These are phyloP conservation scores for Lasioglossum leucozonium DNA, from an alignment of 2,888 invertebrate genomes.

Conservation along the genomic window DNA sequence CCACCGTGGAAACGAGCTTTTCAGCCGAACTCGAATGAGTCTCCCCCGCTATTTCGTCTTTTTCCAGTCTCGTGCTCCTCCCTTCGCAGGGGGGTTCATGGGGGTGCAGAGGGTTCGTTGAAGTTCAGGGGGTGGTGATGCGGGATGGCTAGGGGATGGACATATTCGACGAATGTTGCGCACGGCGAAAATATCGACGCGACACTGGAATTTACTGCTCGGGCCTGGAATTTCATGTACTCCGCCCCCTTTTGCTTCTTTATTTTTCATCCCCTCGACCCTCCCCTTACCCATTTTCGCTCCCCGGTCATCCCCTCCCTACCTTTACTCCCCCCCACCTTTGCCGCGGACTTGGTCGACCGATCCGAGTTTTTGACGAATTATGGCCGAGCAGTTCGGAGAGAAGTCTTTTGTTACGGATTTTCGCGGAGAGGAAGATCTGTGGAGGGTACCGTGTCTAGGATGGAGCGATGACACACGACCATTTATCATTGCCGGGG, in stretches of 20 bases:
- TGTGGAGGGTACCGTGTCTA: neutral
- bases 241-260: constrained; percentile 4
- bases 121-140: neutral
- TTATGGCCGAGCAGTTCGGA: constrained; percentile 5
- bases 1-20: constrained; percentile 31
- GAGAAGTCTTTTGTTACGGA: constrained; percentile 11
- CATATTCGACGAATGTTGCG: constrained; percentile 46
- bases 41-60: constrained; percentile 35
- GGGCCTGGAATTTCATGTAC: constrained; percentile 46
- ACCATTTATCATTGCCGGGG: neutral
- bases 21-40: neutral
- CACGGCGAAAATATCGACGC: constrained; percentile 46
- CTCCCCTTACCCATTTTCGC: neutral
- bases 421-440: constrained; percentile 10
- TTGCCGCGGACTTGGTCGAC: neutral
- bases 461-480: constrained; percentile 14
- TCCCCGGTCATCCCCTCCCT: neutral
- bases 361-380: constrained; percentile 30
- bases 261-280: neutral
- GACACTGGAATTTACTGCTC: constrained; percentile 47
- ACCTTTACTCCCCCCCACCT: neutral
- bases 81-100: neutral
- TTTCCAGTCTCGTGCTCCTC: constrained; percentile 4
- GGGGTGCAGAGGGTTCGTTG: neutral
- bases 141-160: constrained; percentile 17